A percentile compares a stretch with the other conserved stretches of the same genome.
phyloP scores from a whole-genome alignment of 2,797 vertebrate genomes.

The Coranthus polyacanthus region DNA sequence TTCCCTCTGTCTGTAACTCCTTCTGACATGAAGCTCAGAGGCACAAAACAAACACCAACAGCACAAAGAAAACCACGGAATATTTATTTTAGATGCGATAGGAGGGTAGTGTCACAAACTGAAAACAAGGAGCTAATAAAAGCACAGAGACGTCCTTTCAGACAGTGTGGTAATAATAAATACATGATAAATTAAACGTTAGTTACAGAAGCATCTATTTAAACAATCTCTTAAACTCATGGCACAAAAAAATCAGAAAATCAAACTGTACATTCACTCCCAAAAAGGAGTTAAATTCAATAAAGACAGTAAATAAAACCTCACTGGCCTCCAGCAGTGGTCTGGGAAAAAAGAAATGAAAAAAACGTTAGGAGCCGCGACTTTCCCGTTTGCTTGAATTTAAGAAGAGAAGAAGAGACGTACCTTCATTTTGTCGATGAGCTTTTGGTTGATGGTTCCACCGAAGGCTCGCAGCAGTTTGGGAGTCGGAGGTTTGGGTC shows the following conservation, averaged over 20 bases:
- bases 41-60: background rate
- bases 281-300: slow-evolving; percentile 61
- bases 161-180: no score
- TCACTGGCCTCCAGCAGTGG: slow-evolving; percentile 1
- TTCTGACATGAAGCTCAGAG: slow-evolving; percentile 39
- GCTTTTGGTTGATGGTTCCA: slow-evolving; percentile 33
- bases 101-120: background rate
- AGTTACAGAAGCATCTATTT: background rate
- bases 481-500: slow-evolving; percentile 78
- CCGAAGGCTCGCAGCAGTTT: slow-evolving; percentile 80
- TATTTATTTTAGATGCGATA: background rate
- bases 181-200: background rate
- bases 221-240: background rate
- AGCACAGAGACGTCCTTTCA: no score
- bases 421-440: slow-evolving; percentile 62
- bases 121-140: no score
- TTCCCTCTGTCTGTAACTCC: no score
- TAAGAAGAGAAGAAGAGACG: background rate
- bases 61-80: background rate
- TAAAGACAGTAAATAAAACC: background rate
- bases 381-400: background rate
- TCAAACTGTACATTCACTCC: slow-evolving; percentile 55
- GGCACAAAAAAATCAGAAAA: slow-evolving; percentile 41
- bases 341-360: slow-evolving; percentile 23
- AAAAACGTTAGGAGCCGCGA: background rate